Conservation (phyloP, 2,113 vertebrate species). For the Helogale parvula region DNA sequence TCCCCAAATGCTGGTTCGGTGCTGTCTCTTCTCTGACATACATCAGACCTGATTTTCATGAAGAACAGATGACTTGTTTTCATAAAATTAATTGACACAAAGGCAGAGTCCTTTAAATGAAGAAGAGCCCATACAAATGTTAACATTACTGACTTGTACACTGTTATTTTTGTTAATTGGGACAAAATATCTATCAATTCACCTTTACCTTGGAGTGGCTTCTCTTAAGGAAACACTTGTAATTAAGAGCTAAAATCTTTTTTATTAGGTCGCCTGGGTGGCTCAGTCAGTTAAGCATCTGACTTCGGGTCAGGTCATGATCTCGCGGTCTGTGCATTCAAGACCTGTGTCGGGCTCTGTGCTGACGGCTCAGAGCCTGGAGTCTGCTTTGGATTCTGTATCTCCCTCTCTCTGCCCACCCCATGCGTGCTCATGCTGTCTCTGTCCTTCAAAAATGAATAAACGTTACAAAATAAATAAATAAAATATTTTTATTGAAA, state of each 20-base stretch:
- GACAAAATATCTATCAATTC: background rate
- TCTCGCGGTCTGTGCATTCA: too few relatives aligned
- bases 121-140: background rate
- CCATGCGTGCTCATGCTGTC: too few relatives aligned
- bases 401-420: too few relatives aligned
- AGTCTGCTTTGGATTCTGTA: too few relatives aligned
- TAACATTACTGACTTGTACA: background rate
- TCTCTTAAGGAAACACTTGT: background rate
- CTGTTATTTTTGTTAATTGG: background rate
- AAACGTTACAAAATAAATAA: background rate
- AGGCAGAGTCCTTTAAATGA: background rate
- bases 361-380: too few relatives aligned
- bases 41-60: conserved; percentile 1
- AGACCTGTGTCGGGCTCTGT: too few relatives aligned
- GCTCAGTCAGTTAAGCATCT: background rate
- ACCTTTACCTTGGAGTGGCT: background rate
- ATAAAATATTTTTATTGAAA: background rate
- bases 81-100: conserved; percentile 6
- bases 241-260: conserved; percentile 1
- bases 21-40: background rate
- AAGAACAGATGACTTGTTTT: background rate
- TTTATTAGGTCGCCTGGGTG: too few relatives aligned
- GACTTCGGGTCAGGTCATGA: too few relatives aligned
- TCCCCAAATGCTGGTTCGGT: background rate
- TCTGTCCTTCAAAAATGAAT: too few relatives aligned